These are phyloP conservation scores for Lacerta viridis DNA, from an alignment of 2,797 vertebrate genomes.

Conservation along the genomic window DNA sequence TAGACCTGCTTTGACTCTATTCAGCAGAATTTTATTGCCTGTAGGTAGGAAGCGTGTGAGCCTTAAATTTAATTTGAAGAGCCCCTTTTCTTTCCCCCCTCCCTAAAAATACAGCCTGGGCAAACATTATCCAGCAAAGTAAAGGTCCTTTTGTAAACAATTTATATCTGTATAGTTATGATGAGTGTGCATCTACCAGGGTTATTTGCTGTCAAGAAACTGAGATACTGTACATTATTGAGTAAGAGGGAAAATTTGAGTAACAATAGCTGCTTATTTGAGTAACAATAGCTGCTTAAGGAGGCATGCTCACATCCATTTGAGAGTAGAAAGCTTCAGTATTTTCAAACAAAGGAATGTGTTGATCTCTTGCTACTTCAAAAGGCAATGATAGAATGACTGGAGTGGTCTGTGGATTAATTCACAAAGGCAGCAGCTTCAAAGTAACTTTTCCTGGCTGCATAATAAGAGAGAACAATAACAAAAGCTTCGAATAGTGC, in stretches of 20 bases:
- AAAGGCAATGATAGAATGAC: background rate
- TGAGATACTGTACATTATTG: background rate
- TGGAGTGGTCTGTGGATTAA: background rate
- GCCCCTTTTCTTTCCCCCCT: background rate
- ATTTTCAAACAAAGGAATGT: slow-evolving; percentile 2
- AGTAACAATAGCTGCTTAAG: background rate
- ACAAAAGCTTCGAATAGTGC: background rate
- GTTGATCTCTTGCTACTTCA: background rate
- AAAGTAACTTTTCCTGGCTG: background rate
- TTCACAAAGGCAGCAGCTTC: background rate
- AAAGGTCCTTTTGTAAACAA: fast-evolving
- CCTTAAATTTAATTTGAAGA: background rate
- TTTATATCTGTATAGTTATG: background rate
- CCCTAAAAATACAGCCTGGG: fast-evolving
- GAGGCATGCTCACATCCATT: background rate
- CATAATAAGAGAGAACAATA: background rate
- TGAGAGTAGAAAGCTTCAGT: background rate
- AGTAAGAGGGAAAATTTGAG: background rate
- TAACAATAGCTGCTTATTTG: background rate
- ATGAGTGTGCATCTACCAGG: background rate
- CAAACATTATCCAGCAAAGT: background rate
- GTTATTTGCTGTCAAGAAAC: slow-evolving; percentile 13
- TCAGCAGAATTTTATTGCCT: fast-evolving
- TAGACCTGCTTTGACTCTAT: background rate
- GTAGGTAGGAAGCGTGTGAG: fast-evolving